Evolutionary conservation across 1,140 invertebrate species (phyloP), one percentile per base, ranked within the genome.

Genomic region (Gonioctena quinquepunctata): DNA sequence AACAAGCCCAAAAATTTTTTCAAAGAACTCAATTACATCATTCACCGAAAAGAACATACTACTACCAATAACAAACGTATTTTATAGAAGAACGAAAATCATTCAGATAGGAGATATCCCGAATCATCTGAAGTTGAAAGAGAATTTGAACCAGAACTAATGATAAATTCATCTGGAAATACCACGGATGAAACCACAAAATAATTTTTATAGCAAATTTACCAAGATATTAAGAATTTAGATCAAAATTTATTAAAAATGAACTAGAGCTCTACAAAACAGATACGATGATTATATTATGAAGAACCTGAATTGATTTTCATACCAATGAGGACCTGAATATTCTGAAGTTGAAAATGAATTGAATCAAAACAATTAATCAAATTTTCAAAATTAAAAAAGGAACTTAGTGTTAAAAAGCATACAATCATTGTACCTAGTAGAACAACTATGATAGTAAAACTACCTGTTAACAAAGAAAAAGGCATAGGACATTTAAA

Each of bases 371-470:
- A n/a, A n/a, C n/a, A n/a, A n/a, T n/a, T n/a, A n/a, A n/a, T n/a
- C n/a, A 11, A 70, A 49, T 50, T 13, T 48, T 63, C 54, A 18
- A 57, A 71, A 21, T 63, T 19, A 21, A 49, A 21, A 66, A 65
- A 63, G 27, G 28, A 8, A n/a, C 6, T 18, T 49, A 54, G 11
- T 54, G 21, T 11, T 28, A 69, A 52, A 50, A 27, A 28, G 0
- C 26, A 18, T 50, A 1, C 59, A 16, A 68, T 64, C 0, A 27
- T 60, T 26, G 1, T 28, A 11, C 22, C 64, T 18, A 21, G 1
- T 67, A 50, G 23, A 22, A 52, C 57, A 60, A 50, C 57, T 16
- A 66, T 72, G n/a, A 48, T 56, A 60, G 22, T 28, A 2, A 28
- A 71, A 11, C 48, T 74, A 19, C 13, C 49, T 54, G 28, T n/a